Base-by-base conservation (phyloP, 2,888 invertebrate species). In the Tolmerus cingulatus region DNA sequence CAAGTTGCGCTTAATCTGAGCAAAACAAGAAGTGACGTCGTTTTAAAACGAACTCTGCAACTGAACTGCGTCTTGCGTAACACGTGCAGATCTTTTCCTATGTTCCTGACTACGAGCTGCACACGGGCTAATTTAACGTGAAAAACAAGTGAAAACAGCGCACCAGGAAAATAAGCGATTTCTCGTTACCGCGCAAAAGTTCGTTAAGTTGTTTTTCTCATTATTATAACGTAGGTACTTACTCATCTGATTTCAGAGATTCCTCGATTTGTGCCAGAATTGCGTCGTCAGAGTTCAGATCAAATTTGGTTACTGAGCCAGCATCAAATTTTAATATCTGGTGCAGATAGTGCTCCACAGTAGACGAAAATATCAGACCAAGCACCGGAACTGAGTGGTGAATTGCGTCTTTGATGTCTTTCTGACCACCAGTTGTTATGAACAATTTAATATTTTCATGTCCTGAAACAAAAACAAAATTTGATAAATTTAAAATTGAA, bases 371-470 rank as follows among this genome's bases (percentile, higher is more conserved):
- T 81, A 89, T 89, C n/a, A 90, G 89, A 30, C 90, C 90, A 23
- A 90, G 85, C 55, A 90, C 89, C 16, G 90, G 90, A n/a, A 90
- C 89, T 55, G 87, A 86, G 86, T 90, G 89, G 88, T 90, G 90
- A 86, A 90, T 89, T 78, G 90, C 90, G 88, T 90, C 90, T 88
- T 90, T 90, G 7, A 90, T 89, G 84, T 90, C 90, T 4, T 89
- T 87, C 87, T 90, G 90, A 46, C 90, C 90, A 37, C 90, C 90
- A 40, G 88, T 89, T 87, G 90, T 90, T 30, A 90, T 89, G 82
- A 90, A 90, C 46, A 90, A 87, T 74, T 89, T 88, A 5, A 89
- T 89, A 78, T 88, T 90, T 77, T 88, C 79, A 89, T 90, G 89
- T 37, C 89, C 90, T 90, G 86, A 8, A 88, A 87, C 34, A 43